Conservation (phyloP, 2,797 vertebrate genomes). For the Sarcoramphus papa region DNA sequence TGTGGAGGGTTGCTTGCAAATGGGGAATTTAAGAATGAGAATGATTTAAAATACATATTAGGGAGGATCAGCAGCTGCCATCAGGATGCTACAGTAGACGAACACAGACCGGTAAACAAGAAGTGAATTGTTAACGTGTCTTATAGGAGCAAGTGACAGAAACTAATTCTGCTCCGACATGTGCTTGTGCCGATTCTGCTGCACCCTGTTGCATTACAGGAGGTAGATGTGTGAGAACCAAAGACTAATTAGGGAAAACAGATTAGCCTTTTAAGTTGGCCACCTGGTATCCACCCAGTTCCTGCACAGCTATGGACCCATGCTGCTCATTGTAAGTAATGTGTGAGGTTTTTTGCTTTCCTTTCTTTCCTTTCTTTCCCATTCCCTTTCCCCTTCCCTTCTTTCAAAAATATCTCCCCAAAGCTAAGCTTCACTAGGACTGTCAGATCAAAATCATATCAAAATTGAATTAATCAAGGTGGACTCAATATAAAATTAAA, state of each 20-base stretch:
- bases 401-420: neutral
- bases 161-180: neutral
- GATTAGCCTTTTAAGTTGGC: conserved; percentile 1
- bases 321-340: conserved; percentile 11
- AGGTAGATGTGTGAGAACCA: conserved; percentile 21
- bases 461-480: neutral
- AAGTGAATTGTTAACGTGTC: conserved; percentile 1
- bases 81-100: neutral
- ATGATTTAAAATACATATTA: conserved; percentile 25
- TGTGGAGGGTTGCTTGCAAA: neutral
- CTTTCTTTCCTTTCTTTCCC: neutral
- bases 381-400: neutral
- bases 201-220: neutral
- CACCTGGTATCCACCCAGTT: conserved; percentile 44
- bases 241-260: conserved; percentile 40
- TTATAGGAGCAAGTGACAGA: neutral
- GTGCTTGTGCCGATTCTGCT: neutral
- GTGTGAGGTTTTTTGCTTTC: neutral
- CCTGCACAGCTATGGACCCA: neutral
- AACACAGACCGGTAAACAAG: neutral
- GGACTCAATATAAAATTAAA: conserved; percentile 1
- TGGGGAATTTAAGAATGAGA: neutral
- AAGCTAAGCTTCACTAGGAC: neutral
- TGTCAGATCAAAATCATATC: neutral
- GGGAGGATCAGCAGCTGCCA: neutral